Base-by-base conservation (phyloP, 2,113 vertebrate genomes). In the Gulo gulo region DNA sequence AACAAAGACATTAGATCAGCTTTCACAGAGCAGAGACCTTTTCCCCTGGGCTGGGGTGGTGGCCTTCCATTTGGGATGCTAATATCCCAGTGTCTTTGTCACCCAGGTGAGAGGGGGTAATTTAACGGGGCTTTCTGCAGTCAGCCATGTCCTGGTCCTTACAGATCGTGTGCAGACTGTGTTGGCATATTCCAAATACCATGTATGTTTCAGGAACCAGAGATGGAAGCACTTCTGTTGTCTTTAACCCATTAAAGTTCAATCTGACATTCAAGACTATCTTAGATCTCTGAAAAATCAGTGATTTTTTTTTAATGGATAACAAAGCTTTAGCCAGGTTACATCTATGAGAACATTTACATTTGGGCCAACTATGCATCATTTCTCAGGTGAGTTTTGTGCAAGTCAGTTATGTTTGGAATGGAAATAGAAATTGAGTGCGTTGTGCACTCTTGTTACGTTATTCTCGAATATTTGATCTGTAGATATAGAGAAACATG, bases 301-400 rank as follows among this genome's bases (percentile, higher is more conserved):
- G 23, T 50, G 13, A 24, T 65, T 65, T 65, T 65, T 67, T n/a
- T n/a, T 69, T n/a, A 84, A 21, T 39, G 88, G 31, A 84, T 45
- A 94, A 57, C 50, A 93, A 94, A 69, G 21, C 21, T 76, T 57
- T n/a, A 71, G 16, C 55, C 34, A 92, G 14, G 55, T 91, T 78
- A 91, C 88, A 83, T 73, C 67, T 39, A 67, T 45, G 20, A 50
- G 26, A 92, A 10, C 50, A 94, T 93, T 93, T 95, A 2, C 45
- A 92, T 76, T 83, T 86, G 52, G 47, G 52, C n/a, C 71, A 86
- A 7, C 55, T 89, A 36, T 92, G 36, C 55, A 74, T 55, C 31
- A 15, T 76, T 83, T 88, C 89, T 80, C 59, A 96, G 34, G 31
- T 82, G 52, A 65, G 42, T 87, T 96, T 96, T 80, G 21, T 95